Percentiles rank a stretch among this genome's conserved stretches.
Conservation (phyloP, 2,888 invertebrate species). For the Merodon equestris region DNA sequence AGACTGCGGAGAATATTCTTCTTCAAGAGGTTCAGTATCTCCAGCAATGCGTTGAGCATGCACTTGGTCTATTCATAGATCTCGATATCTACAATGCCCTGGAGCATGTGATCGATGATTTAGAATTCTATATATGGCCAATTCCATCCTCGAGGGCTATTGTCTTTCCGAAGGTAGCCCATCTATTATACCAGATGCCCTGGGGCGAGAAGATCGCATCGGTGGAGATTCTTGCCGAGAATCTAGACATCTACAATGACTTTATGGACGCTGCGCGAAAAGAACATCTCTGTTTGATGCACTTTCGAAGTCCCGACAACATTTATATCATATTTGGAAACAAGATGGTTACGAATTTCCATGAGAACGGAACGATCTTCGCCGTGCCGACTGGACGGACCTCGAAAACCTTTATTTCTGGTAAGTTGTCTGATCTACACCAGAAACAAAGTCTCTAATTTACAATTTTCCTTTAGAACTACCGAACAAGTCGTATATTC, state of each 20-base stretch:
- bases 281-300: slow-evolving; percentile 78
- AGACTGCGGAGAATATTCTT: slow-evolving; percentile 75
- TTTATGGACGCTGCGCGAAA: slow-evolving; percentile 77
- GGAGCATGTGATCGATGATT: slow-evolving; percentile 74
- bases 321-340: slow-evolving; percentile 77
- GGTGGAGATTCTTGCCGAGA: slow-evolving; percentile 77
- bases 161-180: slow-evolving; percentile 76
- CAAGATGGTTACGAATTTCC: slow-evolving; percentile 75
- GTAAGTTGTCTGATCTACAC: slow-evolving; percentile 69
- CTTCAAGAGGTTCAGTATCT: slow-evolving; percentile 77
- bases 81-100: slow-evolving; percentile 74
- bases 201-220: slow-evolving; percentile 78
- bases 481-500: slow-evolving; percentile 75
- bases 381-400: slow-evolving; percentile 76
- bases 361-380: slow-evolving; percentile 77
- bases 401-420: slow-evolving; percentile 73
- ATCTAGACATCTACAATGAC: slow-evolving; percentile 75
- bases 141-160: slow-evolving; percentile 74
- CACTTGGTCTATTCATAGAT: slow-evolving; percentile 77
- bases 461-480: slow-evolving; percentile 72
- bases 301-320: slow-evolving; percentile 76
- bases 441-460: too few relatives aligned
- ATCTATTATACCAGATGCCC: slow-evolving; percentile 78
- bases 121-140: slow-evolving; percentile 78
- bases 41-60: slow-evolving; percentile 76